phyloP scores from a whole-genome alignment of 1,140 invertebrate species.

The Mycetomoellerius zeteki region DNA sequence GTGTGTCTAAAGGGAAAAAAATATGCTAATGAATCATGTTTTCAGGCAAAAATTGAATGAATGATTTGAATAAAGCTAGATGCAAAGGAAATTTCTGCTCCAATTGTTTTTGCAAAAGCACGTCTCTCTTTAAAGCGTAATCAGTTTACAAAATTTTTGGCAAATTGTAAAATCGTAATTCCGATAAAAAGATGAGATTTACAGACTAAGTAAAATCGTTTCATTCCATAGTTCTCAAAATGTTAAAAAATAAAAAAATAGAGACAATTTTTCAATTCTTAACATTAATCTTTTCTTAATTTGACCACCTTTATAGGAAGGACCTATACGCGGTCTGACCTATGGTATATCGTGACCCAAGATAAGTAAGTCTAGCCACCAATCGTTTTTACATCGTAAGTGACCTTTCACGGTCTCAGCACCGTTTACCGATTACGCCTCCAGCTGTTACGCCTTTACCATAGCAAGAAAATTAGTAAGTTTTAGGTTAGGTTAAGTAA shows the following conservation, averaged over 20 bases:
- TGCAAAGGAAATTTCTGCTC: not conserved
- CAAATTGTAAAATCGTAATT: not conserved
- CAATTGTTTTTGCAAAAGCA: not conserved
- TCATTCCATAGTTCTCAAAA: not conserved
- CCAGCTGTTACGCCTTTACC: no score
- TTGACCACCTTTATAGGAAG: no score
- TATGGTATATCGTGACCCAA: no score
- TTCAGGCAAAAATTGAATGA: constrained; percentile 32
- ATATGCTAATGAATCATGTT: constrained; percentile 43
- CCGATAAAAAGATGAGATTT: constrained; percentile 2
- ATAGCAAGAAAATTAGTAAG: no score
- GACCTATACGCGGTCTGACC: no score
- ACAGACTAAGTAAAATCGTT: not conserved
- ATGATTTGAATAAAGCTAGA: constrained; percentile 28
- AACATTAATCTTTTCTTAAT: not conserved
- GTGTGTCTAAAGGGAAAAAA: constrained; percentile 11
- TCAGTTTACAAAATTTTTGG: not conserved
- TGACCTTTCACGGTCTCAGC: no score
- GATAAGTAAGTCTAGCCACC: no score
- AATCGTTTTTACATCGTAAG: no score
- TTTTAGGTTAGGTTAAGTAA: no score
- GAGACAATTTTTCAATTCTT: not conserved
- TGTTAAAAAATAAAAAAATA: not conserved
- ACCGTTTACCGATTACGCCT: no score
- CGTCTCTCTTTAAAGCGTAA: not conserved